These are phyloP conservation scores for Dasypogon diadema DNA, from an alignment of 2,888 invertebrate genomes.

Conservation along the genomic window DNA sequence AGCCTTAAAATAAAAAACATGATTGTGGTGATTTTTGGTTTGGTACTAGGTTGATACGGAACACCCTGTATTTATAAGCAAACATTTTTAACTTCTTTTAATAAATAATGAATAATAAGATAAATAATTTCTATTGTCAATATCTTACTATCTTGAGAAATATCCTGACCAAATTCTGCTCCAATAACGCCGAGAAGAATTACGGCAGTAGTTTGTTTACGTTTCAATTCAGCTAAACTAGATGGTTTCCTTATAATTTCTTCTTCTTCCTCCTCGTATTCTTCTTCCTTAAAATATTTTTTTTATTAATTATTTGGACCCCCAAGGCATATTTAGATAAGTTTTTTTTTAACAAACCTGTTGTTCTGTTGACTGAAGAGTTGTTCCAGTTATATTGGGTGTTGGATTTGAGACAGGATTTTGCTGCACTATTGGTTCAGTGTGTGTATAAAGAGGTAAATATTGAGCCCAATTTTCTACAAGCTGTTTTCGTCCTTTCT, in stretches of 20 bases:
- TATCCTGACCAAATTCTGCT: conserved; percentile 97
- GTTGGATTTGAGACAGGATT: conserved; percentile 67
- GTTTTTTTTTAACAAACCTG: conserved; percentile 41
- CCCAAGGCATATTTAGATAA: no score
- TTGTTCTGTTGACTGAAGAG: conserved; percentile 45
- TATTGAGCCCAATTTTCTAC: conserved; percentile 98
- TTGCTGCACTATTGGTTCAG: conserved; percentile 79
- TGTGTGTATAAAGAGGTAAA: conserved; percentile 87
- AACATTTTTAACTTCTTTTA: no score
- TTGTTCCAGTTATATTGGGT: conserved; percentile 51
- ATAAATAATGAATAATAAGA: no score
- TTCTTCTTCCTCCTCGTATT: conserved; percentile 87
- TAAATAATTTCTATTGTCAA: no score
- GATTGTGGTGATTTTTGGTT: no score
- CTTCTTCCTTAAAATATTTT: conserved; percentile 75
- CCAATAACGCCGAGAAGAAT: conserved; percentile 97
- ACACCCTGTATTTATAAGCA: no score
- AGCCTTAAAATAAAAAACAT: no score
- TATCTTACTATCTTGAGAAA: conserved; percentile 74
- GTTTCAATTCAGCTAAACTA: conserved; percentile 85
- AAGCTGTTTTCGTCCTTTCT: conserved; percentile 88
- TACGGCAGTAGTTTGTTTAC: conserved; percentile 97
- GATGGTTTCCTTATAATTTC: conserved; percentile 88
- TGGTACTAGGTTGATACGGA: no score
- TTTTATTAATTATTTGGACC: not conserved